A percentile compares a stretch with the other conserved stretches of the same genome.
phyloP scores from a whole-genome alignment of 2,113 vertebrate genomes.

The Trematomus loennbergii region DNA sequence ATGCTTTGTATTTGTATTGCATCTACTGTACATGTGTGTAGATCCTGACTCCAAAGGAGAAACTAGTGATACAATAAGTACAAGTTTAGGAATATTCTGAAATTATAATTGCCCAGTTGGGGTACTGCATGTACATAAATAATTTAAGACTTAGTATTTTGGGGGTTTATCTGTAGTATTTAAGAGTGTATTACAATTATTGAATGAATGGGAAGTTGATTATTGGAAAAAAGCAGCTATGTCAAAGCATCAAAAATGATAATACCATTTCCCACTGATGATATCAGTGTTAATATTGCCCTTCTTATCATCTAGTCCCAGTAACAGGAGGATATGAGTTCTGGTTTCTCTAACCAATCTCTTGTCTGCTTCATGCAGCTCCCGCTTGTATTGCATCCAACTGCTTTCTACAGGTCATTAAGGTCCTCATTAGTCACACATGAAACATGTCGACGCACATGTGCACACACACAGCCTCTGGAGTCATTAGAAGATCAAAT shows the following conservation, averaged over 20 bases:
- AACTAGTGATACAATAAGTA: not conserved
- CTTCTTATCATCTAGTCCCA: constrained; percentile 1
- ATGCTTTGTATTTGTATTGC: not conserved
- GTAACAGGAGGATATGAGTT: not conserved
- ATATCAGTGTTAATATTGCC: not conserved
- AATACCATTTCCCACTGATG: constrained; percentile 1
- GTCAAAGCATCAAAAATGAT: not conserved
- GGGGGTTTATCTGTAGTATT: not conserved
- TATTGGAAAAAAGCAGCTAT: not conserved
- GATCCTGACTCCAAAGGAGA: not conserved
- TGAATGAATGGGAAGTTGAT: not conserved
- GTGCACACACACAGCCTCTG: not conserved
- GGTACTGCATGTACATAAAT: not conserved
- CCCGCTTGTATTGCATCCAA: constrained; percentile 32
- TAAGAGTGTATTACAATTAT: not conserved
- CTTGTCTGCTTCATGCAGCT: constrained; percentile 10
- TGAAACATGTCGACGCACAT: not conserved
- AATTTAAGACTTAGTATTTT: not conserved
- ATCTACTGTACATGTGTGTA: not conserved
- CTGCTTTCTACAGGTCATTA: constrained; percentile 53
- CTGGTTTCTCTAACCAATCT: not conserved
- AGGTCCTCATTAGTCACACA: constrained; percentile 49
- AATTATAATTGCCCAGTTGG: not conserved
- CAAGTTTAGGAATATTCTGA: not conserved
- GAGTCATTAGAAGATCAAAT: not conserved